Base-by-base conservation (phyloP, 1,140 invertebrate genomes). In the Temnothorax longispinosus region DNA sequence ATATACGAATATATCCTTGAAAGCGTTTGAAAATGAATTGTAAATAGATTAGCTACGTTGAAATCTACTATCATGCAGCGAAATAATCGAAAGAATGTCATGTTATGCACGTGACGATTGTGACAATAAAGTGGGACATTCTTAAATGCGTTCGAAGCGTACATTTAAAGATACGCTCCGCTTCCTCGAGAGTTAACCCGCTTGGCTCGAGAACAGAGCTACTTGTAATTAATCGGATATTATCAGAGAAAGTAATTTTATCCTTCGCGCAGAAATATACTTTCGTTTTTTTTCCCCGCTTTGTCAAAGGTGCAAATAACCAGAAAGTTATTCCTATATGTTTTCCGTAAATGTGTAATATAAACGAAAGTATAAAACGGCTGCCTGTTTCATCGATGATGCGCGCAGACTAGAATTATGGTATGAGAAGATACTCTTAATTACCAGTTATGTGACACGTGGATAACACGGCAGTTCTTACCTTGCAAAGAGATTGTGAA, bases 111-210 rank as follows among this genome's bases (percentile, higher is more conserved):
- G 78, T 84, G 84, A 90, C 60, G 84, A 84, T 80, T 72, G 80
- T 90, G 89, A 91, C 89, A 91, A 93, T 91, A 91, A 92, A 90
- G 69, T 80, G 91, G 93, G 90, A 93, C 90, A 89, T 92, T 93
- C 93, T 91, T 93, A 92, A 93, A 93, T 89, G 91, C 69, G 35
- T 71, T 69, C 82, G 77, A 65, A 90, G 85, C 65, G 58, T 81
- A 38, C 35, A 41, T 64, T 90, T 58, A 62, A 67, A 81, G 27
- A 86, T 86, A 52, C 18, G 4, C 85, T 85, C 41, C 58, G 50
- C 18, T 38, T 64, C 60, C 56, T 81, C 62, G 56, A 80, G 64
- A 56, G 11, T 76, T 18, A 5, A 60, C 15, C 10, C n/a, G 32
- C 18, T 74, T 87, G 52, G 8, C 54, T 62, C n/a, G n/a, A 56